phyloP scores from a whole-genome alignment of 2,797 vertebrate genomes.

The Anomalospiza imberbis region DNA sequence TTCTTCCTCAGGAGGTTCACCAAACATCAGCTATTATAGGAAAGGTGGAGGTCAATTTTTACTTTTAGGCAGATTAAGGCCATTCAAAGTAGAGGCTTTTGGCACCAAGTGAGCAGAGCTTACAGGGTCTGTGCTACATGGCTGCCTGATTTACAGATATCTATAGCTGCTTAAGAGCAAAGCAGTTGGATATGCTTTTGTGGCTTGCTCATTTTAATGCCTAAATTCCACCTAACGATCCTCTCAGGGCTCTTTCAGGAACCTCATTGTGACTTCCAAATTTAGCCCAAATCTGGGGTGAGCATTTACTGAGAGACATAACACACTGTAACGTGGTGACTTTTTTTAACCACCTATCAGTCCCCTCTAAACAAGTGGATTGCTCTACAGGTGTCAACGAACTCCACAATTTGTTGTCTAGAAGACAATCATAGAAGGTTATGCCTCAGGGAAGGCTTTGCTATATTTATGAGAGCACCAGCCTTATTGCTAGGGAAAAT shows the following conservation, averaged over 20 bases:
- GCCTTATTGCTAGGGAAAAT: background rate
- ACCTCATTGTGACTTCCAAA: background rate
- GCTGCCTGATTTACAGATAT: background rate
- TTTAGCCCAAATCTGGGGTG: background rate
- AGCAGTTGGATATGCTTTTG: background rate
- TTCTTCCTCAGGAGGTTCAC: background rate
- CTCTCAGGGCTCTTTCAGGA: background rate
- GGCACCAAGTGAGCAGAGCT: background rate
- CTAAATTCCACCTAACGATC: background rate
- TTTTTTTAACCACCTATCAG: background rate
- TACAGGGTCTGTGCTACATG: background rate
- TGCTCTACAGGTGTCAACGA: accelerated
- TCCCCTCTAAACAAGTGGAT: background rate
- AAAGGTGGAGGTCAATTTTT: background rate
- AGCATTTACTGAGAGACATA: background rate
- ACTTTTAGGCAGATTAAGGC: background rate
- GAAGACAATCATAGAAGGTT: background rate
- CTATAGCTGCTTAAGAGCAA: background rate
- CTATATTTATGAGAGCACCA: background rate
- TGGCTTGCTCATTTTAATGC: background rate
- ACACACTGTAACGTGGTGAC: background rate
- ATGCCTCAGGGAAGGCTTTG: background rate
- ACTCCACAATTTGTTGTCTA: background rate
- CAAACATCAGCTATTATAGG: background rate
- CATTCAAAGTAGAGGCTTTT: background rate